Evolutionary conservation across 2,888 invertebrate genomes (phyloP).

Genomic region (Epistrophella euchroma): DNA sequence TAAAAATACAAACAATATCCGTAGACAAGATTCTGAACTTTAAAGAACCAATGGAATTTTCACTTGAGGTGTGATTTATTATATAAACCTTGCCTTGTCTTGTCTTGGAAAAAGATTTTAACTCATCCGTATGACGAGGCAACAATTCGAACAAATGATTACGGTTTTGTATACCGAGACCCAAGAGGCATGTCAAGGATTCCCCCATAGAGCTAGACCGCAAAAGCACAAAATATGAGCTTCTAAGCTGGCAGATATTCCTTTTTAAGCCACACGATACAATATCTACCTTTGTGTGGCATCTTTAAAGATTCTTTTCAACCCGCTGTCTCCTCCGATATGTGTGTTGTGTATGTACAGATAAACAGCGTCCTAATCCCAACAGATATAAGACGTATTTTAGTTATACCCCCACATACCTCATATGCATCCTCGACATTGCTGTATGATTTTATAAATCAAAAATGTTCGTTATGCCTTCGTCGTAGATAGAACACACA

Average conservation of each 20-base stretch:
- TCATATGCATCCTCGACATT: conserved; percentile 49
- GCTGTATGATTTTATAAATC: conserved; percentile 66
- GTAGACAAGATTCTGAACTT: conserved; percentile 6
- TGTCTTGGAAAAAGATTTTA: conserved; percentile 5
- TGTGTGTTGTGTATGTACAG: not conserved
- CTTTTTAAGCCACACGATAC: not conserved
- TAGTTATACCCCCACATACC: conserved; percentile 6
- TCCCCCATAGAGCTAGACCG: not conserved
- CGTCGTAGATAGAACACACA: conserved; percentile 7
- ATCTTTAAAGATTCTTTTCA: conserved; percentile 12
- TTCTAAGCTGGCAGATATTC: conserved; percentile 6
- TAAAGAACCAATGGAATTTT: conserved; percentile 9
- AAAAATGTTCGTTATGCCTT: conserved; percentile 39
- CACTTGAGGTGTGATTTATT: not conserved
- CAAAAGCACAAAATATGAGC: conserved; percentile 10
- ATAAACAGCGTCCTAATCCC: conserved; percentile 35
- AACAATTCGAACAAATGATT: conserved; percentile 30
- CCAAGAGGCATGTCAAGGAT: conserved; percentile 18
- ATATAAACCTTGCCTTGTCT: too few relatives aligned
- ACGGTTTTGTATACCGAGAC: conserved; percentile 1
- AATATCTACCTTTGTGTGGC: not conserved
- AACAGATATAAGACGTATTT: conserved; percentile 39
- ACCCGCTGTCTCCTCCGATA: not conserved
- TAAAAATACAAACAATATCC: not conserved
- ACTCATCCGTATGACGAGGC: conserved; percentile 23